These are phyloP conservation scores for Oenanthe oenanthe DNA, from an alignment of 2,113 vertebrate species.

Conservation along the genomic window DNA sequence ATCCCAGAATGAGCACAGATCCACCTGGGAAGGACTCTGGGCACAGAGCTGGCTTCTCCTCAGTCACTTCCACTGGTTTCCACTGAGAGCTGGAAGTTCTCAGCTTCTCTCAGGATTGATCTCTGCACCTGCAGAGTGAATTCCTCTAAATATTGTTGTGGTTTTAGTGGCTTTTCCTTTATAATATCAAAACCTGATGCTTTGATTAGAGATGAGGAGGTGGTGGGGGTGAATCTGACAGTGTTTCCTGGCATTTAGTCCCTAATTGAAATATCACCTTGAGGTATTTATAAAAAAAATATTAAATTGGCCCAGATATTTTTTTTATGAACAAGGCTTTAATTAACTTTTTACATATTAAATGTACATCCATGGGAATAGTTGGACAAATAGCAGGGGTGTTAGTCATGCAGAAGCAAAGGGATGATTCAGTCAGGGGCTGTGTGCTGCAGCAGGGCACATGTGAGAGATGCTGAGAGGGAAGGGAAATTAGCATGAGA, in stretches of 20 bases:
- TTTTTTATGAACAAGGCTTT: constrained; percentile 65
- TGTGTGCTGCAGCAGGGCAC: not conserved
- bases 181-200: not conserved
- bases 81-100: not conserved
- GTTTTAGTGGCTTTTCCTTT: constrained; percentile 40
- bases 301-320: constrained; percentile 51
- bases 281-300: constrained; percentile 42
- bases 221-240: not conserved
- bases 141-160: constrained; percentile 34
- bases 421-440: constrained; percentile 46
- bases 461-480: constrained; percentile 25
- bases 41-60: not conserved
- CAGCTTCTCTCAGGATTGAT: constrained; percentile 13
- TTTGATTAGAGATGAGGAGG: constrained; percentile 31
- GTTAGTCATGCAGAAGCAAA: constrained; percentile 19
- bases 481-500: constrained; percentile 36
- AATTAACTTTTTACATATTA: constrained; percentile 70
- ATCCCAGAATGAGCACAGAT: not conserved
- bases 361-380: constrained; percentile 15
- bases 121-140: constrained; percentile 7
- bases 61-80: constrained; percentile 10
- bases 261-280: constrained; percentile 56
- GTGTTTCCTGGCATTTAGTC: constrained; percentile 27
- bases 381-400: constrained; percentile 50
- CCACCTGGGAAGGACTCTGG: not conserved